A percentile compares a stretch with the other conserved stretches of the same genome.
phyloP scores from a whole-genome alignment of 2,888 invertebrate genomes.

The Nymphalis urticae region DNA sequence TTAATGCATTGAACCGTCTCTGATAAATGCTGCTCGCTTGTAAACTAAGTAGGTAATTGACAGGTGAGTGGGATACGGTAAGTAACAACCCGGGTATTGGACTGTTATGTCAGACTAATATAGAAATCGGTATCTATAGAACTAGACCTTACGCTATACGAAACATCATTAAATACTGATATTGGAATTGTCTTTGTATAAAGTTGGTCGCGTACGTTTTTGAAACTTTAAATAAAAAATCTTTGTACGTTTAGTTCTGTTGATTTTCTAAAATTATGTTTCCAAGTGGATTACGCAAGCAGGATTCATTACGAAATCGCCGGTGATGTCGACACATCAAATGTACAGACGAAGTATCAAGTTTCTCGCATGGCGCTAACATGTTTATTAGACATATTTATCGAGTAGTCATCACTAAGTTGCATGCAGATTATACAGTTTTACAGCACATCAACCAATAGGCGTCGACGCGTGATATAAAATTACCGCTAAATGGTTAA shows the following conservation, averaged over 20 bases:
- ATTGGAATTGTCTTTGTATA: not conserved
- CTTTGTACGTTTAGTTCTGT: not conserved
- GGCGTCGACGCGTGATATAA: constrained; percentile 36
- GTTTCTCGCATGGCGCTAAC: constrained; percentile 25
- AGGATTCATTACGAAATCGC: constrained; percentile 24
- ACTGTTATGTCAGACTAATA: constrained; percentile 15
- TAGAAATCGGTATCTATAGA: constrained; percentile 12
- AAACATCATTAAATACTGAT: not conserved
- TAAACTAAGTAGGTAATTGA: constrained; percentile 45
- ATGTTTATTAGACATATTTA: constrained; percentile 35
- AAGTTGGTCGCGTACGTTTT: not conserved
- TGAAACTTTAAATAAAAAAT: not conserved
- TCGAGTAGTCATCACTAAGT: constrained; percentile 23
- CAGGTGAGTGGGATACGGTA: constrained; percentile 43
- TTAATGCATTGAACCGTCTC: constrained; percentile 42
- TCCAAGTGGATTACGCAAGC: constrained; percentile 15
- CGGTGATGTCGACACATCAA: constrained; percentile 28
- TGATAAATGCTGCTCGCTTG: constrained; percentile 43
- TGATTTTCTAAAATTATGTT: constrained; percentile 8
- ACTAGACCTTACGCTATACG: not conserved
- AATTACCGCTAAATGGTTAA: constrained; percentile 57
- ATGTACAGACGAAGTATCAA: constrained; percentile 26
- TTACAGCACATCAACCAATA: constrained; percentile 8
- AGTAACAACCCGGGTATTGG: constrained; percentile 16
- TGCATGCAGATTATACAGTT: constrained; percentile 25